These are phyloP conservation scores for Phalera bucephala DNA, from an alignment of 2,888 invertebrate species.

Conservation along the genomic window DNA sequence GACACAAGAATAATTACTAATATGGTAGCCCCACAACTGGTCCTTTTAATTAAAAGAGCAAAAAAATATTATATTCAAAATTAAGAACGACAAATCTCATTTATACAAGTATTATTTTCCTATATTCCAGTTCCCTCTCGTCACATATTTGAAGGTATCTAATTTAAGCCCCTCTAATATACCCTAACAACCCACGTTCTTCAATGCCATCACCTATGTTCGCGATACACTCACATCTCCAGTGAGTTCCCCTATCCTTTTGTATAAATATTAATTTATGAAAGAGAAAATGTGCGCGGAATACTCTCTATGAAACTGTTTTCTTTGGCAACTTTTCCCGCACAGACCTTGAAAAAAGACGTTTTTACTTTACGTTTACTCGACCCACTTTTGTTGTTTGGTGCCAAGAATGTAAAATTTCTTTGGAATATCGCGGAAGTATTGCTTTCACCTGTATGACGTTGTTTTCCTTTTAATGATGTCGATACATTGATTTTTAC, in stretches of 20 bases:
- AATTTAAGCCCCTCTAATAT: too few species aligned
- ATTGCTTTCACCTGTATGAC: neutral
- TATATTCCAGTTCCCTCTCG: too few species aligned
- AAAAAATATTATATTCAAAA: too few species aligned
- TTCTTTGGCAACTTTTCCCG: conserved; percentile 15
- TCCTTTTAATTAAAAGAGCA: too few species aligned
- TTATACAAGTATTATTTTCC: too few species aligned
- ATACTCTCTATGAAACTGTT: conserved; percentile 8
- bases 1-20: too few species aligned
- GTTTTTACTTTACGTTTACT: conserved; percentile 24
- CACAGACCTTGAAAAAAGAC: conserved; percentile 27
- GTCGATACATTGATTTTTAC: too few species aligned
- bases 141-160: too few species aligned
- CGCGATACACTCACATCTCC: neutral
- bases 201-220: neutral
- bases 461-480: too few species aligned
- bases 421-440: neutral
- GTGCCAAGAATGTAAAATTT: conserved; percentile 9
- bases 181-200: too few species aligned
- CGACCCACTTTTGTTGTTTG: conserved; percentile 27
- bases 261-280: conserved; percentile 6
- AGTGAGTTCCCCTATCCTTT: neutral
- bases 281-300: conserved; percentile 6
- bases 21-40: too few species aligned
- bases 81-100: too few species aligned